Conservation (phyloP, 2,113 vertebrate genomes). For the Cardinalis cardinalis region DNA sequence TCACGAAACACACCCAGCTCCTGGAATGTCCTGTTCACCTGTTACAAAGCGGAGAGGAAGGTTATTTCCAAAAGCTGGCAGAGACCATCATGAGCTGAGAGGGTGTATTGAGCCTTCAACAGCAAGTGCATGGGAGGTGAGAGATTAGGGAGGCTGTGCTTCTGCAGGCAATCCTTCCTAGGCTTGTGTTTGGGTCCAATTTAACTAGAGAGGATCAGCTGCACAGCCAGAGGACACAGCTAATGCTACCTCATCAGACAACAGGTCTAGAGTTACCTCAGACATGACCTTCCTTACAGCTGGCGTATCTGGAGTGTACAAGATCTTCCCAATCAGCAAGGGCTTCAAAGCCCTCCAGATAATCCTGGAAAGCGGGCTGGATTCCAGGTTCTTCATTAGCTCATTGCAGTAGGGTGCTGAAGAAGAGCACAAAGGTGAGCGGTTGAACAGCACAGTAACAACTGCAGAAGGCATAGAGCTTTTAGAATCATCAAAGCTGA, state of each 20-base stretch:
- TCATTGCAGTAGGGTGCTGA: slow-evolving; percentile 94
- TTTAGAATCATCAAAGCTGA: not conserved
- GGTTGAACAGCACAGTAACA: not conserved
- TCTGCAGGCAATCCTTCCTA: not conserved
- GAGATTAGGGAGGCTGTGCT: not conserved
- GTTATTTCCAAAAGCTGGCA: not conserved
- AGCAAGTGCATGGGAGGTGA: not conserved
- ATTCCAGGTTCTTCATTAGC: slow-evolving; percentile 90
- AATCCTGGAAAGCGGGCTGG: slow-evolving; percentile 91
- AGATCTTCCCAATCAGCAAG: slow-evolving; percentile 91
- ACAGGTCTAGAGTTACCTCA: slow-evolving; percentile 77
- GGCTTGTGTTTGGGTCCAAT: not conserved
- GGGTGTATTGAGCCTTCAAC: not conserved
- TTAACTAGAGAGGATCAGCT: not conserved
- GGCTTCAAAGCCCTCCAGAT: slow-evolving; percentile 96
- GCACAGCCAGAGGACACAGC: not conserved
- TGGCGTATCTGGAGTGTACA: slow-evolving; percentile 92
- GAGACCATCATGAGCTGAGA: not conserved
- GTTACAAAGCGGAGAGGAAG: slow-evolving; percentile 9
- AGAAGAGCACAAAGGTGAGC: not conserved
- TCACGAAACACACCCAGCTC: slow-evolving; percentile 91
- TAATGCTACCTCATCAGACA: not conserved
- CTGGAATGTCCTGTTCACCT: slow-evolving; percentile 97
- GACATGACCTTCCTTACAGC: slow-evolving; percentile 85
- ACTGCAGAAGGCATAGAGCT: not conserved